Evolutionary conservation across 2,797 vertebrate genomes (phyloP).

Genomic region (Propithecus deckenii): DNA sequence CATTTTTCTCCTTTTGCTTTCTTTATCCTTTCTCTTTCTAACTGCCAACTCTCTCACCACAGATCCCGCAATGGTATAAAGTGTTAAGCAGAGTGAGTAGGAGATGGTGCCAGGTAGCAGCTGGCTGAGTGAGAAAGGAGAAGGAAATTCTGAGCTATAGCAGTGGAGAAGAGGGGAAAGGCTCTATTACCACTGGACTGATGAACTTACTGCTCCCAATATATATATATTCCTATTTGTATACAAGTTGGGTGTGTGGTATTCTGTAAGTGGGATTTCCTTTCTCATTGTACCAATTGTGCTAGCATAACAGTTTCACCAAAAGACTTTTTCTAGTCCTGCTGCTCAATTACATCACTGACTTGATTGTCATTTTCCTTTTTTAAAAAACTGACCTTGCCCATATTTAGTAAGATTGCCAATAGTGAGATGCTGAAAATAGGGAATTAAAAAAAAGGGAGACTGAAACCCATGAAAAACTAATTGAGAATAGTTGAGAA

Average conservation of each 20-base stretch:
- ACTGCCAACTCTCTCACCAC: not conserved
- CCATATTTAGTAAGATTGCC: not conserved
- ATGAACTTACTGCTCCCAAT: not conserved
- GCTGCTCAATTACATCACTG: not conserved
- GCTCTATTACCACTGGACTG: not conserved
- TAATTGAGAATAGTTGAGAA: conserved; percentile 40
- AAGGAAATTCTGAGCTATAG: not conserved
- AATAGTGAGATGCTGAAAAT: not conserved
- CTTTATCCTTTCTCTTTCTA: not conserved
- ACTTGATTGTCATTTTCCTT: not conserved
- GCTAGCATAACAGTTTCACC: not conserved
- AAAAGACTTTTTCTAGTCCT: not conserved
- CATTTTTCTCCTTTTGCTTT: not conserved
- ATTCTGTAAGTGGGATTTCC: not conserved
- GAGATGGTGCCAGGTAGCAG: not conserved
- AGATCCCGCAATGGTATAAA: not conserved
- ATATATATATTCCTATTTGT: not conserved
- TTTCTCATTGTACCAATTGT: not conserved
- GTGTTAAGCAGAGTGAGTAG: not conserved
- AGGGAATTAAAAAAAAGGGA: not conserved
- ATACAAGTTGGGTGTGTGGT: not conserved
- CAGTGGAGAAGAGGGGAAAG: not conserved
- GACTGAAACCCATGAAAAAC: not conserved
- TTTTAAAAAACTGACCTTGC: not conserved
- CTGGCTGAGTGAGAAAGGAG: not conserved